phyloP scores from a whole-genome alignment of 1,140 invertebrate genomes.

The Drosophila malerkotliana region DNA sequence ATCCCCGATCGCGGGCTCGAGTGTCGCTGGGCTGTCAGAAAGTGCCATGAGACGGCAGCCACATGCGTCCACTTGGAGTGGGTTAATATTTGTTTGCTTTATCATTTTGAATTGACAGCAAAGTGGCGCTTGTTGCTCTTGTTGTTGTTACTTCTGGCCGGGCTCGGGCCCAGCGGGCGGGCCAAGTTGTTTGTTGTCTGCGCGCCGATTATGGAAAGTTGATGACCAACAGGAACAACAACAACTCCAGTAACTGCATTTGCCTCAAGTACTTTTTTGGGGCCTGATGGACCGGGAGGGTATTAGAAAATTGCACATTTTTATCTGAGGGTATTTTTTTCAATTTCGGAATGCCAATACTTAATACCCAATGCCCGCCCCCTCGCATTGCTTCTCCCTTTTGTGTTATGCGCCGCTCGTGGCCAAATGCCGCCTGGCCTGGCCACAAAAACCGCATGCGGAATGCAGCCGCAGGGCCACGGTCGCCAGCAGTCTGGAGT shows the following conservation, averaged over 20 bases:
- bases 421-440: conserved; percentile 51
- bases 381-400: conserved; percentile 11
- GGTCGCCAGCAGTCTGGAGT: conserved; percentile 5
- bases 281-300: neutral
- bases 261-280: conserved; percentile 20
- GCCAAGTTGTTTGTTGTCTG: conserved; percentile 80
- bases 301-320: conserved; percentile 71
- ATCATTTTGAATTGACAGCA: conserved; percentile 83
- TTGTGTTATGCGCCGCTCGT: conserved; percentile 68
- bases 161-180: conserved; percentile 61
- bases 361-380: neutral
- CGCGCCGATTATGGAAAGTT: conserved; percentile 81
- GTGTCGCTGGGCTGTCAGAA: conserved; percentile 80
- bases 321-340: conserved; percentile 43
- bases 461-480: conserved; percentile 48
- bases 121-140: conserved; percentile 82
- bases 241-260: conserved; percentile 1
- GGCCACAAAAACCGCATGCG: conserved; percentile 75
- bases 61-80: conserved; percentile 82
- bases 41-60: conserved; percentile 80
- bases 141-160: conserved; percentile 44
- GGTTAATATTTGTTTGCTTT: conserved; percentile 84
- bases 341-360: conserved; percentile 58
- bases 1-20: conserved; percentile 55
- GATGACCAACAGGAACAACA: conserved; percentile 59